phyloP scores from a whole-genome alignment of 2,888 invertebrate genomes.

The Tiphia femorata region DNA sequence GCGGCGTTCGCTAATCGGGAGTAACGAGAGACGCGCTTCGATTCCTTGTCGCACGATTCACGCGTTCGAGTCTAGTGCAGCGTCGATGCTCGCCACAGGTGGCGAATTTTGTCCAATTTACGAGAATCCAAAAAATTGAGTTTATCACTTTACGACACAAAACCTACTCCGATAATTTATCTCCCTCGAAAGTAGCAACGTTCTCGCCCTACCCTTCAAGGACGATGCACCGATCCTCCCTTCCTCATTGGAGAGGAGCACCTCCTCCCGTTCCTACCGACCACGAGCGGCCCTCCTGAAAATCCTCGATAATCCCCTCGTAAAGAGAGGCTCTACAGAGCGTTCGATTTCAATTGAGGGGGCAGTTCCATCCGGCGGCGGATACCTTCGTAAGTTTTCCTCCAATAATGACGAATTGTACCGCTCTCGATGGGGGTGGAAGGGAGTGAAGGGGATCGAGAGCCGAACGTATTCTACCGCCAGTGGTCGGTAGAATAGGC shows the following conservation, averaged over 20 bases:
- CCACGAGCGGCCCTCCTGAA: neutral
- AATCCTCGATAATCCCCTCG: slow-evolving; percentile 14
- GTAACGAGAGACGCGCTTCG: too few species aligned
- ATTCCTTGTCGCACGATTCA: too few species aligned
- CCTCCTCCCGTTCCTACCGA: neutral
- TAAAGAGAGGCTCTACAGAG: neutral
- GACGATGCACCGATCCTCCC: too few species aligned
- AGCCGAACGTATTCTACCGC: neutral
- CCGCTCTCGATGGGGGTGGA: neutral
- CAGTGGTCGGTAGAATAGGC: neutral
- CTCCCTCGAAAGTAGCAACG: too few species aligned
- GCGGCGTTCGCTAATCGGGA: too few species aligned
- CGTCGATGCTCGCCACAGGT: too few species aligned
- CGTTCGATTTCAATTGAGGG: slow-evolving; percentile 7
- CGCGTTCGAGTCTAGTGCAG: too few species aligned
- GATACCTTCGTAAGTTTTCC: slow-evolving; percentile 2
- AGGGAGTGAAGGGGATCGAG: neutral
- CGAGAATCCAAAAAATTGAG: too few species aligned
- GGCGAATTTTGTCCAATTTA: too few species aligned
- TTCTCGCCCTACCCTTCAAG: neutral
- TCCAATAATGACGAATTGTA: neutral
- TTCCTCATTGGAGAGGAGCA: neutral
- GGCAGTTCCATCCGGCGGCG: neutral
- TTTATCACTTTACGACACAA: too few species aligned
- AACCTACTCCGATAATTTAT: too few species aligned